Evolutionary conservation across 2,113 vertebrate species (phyloP).

Genomic region (Zosterops pallidus): DNA sequence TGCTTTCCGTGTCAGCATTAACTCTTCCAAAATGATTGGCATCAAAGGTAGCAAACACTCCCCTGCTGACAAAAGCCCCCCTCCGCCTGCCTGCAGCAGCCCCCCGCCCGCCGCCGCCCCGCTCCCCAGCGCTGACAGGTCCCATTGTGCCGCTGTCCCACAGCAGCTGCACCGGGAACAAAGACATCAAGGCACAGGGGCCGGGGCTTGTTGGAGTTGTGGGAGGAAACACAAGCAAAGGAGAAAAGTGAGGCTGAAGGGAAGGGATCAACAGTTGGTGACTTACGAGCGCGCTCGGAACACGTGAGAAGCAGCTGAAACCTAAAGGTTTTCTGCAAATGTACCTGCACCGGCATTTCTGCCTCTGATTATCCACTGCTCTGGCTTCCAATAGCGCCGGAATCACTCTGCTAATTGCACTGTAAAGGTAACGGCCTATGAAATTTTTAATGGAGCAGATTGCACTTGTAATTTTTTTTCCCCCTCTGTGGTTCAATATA

Average conservation of each 20-base stretch:
- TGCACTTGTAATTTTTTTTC: background rate
- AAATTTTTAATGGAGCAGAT: conserved; percentile 56
- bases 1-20: background rate
- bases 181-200: background rate
- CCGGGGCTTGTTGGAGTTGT: background rate
- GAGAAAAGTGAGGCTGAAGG: background rate
- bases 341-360: background rate
- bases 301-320: background rate
- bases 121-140: background rate
- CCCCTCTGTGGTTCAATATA: background rate
- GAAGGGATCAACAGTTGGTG: background rate
- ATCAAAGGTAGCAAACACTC: conserved; percentile 35
- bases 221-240: conserved; percentile 23
- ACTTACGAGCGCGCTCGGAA: fast-evolving
- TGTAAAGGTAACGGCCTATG: conserved; percentile 47
- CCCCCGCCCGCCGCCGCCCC: background rate
- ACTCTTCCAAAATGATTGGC: conserved; percentile 28
- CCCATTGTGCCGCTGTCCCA: background rate
- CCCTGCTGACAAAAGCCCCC: conserved; percentile 9
- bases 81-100: background rate
- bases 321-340: background rate
- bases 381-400: background rate
- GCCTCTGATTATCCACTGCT: background rate
- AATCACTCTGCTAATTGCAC: conserved; percentile 47
- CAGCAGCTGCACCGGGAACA: conserved; percentile 7